Conservation (phyloP, 2,113 vertebrate species). For the Caretta caretta region DNA sequence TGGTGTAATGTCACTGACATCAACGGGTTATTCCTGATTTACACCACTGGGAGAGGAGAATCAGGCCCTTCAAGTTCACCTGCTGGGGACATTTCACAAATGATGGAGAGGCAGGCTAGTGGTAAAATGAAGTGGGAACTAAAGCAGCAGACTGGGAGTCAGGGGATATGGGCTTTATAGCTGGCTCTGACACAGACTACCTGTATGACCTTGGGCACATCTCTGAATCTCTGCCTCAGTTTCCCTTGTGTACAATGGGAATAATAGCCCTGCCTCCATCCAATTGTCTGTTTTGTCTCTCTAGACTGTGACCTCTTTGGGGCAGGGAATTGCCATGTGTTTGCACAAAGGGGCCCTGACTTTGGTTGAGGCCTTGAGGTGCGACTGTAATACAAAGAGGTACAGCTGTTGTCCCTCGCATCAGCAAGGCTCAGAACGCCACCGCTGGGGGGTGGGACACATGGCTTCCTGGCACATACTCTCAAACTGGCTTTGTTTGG, state of each 20-base stretch:
- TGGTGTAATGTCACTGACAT: neutral
- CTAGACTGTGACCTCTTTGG: fast-evolving
- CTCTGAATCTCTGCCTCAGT: neutral
- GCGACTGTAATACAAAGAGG: neutral
- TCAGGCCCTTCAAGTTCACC: neutral
- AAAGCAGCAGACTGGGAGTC: neutral
- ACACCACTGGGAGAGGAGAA: neutral
- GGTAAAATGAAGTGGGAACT: neutral
- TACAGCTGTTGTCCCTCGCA: neutral
- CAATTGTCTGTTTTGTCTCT: neutral
- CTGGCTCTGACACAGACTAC: neutral
- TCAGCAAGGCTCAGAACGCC: neutral
- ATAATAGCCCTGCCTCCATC: neutral
- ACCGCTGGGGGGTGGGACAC: fast-evolving
- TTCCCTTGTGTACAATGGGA: neutral
- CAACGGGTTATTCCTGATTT: neutral
- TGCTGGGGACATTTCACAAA: neutral
- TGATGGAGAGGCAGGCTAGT: neutral
- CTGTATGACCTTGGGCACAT: neutral
- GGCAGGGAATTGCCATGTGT: neutral
- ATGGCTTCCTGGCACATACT: neutral
- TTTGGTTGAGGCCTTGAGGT: fast-evolving
- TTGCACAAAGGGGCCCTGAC: neutral
- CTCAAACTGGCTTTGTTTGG: neutral
- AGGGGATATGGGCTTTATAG: fast-evolving